Conservation (phyloP, 2,113 vertebrate species). For the Globicephala melas region DNA sequence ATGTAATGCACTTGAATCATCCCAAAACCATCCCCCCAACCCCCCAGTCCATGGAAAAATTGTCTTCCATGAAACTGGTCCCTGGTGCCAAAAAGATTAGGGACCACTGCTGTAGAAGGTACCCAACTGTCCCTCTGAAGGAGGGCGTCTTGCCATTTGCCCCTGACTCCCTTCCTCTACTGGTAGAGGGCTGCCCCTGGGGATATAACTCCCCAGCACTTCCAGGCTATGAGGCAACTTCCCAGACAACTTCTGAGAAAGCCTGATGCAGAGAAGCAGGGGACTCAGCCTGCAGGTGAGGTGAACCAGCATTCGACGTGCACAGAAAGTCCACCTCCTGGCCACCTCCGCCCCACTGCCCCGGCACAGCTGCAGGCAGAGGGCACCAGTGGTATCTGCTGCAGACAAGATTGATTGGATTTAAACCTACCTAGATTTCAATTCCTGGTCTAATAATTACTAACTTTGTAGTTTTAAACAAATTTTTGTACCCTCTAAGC, state of each 20-base stretch:
- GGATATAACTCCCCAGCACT: no score
- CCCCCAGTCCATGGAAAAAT: no score
- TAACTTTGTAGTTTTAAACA: not conserved
- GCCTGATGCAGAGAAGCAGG: not conserved
- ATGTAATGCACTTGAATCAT: no score
- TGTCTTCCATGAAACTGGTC: no score
- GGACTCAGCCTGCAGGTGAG: fast-evolving
- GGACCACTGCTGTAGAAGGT: not conserved
- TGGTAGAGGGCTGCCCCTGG: not conserved
- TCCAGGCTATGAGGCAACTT: not conserved
- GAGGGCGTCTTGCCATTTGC: not conserved
- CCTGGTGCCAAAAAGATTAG: no score
- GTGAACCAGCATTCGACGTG: fast-evolving
- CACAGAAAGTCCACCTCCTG: not conserved
- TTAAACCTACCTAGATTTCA: not conserved
- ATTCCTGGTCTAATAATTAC: not conserved
- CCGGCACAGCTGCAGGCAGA: not conserved
- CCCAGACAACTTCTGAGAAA: not conserved
- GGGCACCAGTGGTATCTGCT: not conserved
- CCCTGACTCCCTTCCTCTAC: not conserved
- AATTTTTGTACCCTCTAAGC: not conserved
- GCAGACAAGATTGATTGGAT: not conserved
- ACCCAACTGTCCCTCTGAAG: not conserved
- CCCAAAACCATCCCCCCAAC: no score
- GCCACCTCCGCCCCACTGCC: not conserved